phyloP scores from a whole-genome alignment of 2,888 invertebrate species.

The Branchipolynoe longqiensis region DNA sequence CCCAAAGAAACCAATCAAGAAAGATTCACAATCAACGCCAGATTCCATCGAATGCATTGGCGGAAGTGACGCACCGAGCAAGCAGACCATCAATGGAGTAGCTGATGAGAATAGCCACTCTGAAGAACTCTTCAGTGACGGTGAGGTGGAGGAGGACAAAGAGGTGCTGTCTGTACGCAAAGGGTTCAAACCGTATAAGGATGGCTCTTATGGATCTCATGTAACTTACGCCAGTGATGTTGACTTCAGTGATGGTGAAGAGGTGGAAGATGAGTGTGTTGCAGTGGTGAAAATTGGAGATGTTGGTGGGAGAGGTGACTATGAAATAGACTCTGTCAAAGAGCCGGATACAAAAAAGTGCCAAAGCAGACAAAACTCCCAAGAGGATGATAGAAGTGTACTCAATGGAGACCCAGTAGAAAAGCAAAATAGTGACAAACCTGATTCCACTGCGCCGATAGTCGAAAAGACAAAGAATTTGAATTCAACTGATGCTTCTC shows the following conservation, averaged over 20 bases:
- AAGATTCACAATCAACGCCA: background rate
- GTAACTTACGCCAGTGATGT: slow-evolving; percentile 49
- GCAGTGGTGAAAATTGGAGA: background rate
- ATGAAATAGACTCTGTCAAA: background rate
- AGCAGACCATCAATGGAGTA: background rate
- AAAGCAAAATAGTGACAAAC: background rate
- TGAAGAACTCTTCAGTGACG: slow-evolving; percentile 24
- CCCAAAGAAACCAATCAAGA: background rate
- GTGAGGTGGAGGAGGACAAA: slow-evolving; percentile 2
- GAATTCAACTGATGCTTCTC: background rate
- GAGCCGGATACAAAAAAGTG: too few species aligned
- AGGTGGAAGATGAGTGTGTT: background rate
- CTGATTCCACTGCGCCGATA: background rate
- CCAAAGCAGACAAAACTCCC: background rate
- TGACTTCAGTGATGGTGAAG: background rate
- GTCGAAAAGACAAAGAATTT: background rate
- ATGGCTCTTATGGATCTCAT: slow-evolving; percentile 49
- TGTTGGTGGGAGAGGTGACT: background rate
- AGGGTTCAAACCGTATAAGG: slow-evolving; percentile 14
- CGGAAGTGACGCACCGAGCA: background rate
- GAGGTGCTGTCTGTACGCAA: slow-evolving; percentile 15
- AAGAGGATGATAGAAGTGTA: background rate
- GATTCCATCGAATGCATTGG: background rate
- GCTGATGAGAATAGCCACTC: background rate
- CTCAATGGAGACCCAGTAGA: background rate